phyloP scores from a whole-genome alignment of 2,113 vertebrate species.

The Patagioenas fasciata region DNA sequence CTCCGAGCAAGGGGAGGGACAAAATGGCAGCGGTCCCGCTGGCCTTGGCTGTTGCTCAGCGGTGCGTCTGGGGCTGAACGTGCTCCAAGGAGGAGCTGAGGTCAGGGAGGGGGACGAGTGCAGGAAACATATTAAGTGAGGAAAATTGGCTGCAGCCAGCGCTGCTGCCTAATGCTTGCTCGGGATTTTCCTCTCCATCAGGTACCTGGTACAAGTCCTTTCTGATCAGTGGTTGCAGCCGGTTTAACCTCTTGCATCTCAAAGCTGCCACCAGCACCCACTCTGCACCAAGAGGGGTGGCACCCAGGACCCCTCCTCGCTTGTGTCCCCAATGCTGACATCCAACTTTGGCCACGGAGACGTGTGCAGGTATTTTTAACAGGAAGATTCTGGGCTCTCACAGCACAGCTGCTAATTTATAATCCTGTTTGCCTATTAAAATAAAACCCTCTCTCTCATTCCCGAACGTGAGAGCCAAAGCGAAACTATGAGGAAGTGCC shows the following conservation, averaged over 20 bases:
- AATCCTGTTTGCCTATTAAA: slow-evolving; percentile 46
- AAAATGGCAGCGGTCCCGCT: slow-evolving; percentile 26
- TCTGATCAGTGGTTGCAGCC: neutral
- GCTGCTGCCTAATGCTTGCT: slow-evolving; percentile 9
- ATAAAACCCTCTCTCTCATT: slow-evolving; percentile 53
- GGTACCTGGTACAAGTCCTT: neutral
- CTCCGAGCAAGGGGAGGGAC: slow-evolving; percentile 11
- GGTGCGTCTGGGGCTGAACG: slow-evolving; percentile 14
- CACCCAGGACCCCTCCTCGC: neutral
- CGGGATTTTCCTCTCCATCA: slow-evolving; percentile 45
- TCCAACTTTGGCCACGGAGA: neutral
- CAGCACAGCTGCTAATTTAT: neutral
- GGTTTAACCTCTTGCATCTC: neutral
- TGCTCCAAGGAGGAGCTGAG: slow-evolving; percentile 58
- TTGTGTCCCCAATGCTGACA: neutral
- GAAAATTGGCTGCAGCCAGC: slow-evolving; percentile 56
- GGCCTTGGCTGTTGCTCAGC: slow-evolving; percentile 9
- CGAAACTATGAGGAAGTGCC: slow-evolving; percentile 44
- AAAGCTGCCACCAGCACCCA: neutral
- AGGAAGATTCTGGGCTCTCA: neutral
- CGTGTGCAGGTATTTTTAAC: neutral
- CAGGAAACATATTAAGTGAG: slow-evolving; percentile 53
- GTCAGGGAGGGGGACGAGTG: slow-evolving; percentile 44
- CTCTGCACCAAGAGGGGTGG: neutral
- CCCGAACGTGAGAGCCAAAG: slow-evolving; percentile 29